Evolutionary conservation across 53 echinoderm and acorn worm species (phyloP).

Genomic region (Antedon mediterranea): DNA sequence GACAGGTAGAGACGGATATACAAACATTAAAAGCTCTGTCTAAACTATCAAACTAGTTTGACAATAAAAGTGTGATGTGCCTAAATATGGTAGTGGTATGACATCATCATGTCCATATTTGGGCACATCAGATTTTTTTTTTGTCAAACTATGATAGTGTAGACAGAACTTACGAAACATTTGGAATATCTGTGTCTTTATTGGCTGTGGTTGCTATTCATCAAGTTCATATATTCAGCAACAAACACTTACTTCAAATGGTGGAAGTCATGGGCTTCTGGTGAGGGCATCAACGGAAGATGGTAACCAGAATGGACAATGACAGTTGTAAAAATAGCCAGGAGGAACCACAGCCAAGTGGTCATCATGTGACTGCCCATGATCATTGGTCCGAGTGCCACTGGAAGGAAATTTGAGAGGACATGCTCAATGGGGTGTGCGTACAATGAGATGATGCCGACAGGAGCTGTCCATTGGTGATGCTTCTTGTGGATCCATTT

Average conservation of each 20-base stretch:
- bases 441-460: constrained; percentile 68
- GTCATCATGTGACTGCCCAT: constrained; percentile 78
- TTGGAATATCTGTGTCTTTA: too few relatives aligned
- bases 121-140: too few relatives aligned
- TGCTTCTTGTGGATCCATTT: constrained; percentile 78
- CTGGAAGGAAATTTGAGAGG: constrained; percentile 59
- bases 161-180: too few relatives aligned
- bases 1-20: too few relatives aligned
- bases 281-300: constrained; percentile 74
- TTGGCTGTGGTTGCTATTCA: too few relatives aligned
- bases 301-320: constrained; percentile 92
- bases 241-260: constrained; percentile 72
- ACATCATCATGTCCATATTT: too few relatives aligned
- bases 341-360: constrained; percentile 59
- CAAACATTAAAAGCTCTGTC: too few relatives aligned
- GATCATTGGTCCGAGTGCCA: constrained; percentile 53
- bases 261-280: constrained; percentile 97
- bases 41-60: too few relatives aligned
- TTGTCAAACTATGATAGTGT: too few relatives aligned
- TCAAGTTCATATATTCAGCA: too few relatives aligned
- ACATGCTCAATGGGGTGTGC: constrained; percentile 75
- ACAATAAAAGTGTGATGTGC: too few relatives aligned
- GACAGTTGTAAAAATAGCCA: constrained; percentile 68
- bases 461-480: constrained; percentile 92
- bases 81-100: too few relatives aligned